These are phyloP conservation scores for Heterodera carotae DNA, from an alignment of 1,140 invertebrate genomes.

Conservation along the genomic window DNA sequence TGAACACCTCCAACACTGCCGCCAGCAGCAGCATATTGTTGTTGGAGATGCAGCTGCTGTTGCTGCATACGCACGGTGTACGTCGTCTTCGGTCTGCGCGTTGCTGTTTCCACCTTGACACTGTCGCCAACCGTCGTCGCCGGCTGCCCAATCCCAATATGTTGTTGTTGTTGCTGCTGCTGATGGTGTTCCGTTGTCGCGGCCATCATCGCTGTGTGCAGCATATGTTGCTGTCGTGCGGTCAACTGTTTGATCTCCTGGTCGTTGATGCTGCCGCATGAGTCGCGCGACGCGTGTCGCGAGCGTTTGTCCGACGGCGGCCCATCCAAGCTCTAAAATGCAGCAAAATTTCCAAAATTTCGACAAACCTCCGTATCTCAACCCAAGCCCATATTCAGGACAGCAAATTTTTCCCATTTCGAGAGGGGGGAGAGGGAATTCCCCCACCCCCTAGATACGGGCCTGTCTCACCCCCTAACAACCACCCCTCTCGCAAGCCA, in stretches of 20 bases:
- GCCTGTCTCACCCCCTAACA: too few species aligned
- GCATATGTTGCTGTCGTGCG: neutral
- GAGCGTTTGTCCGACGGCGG: constrained; percentile 36
- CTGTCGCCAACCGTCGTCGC: too few species aligned
- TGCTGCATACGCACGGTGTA: constrained; percentile 10
- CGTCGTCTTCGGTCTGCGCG: too few species aligned
- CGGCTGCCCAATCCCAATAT: too few species aligned
- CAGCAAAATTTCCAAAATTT: neutral
- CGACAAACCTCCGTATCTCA: too few species aligned
- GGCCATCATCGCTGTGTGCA: neutral
- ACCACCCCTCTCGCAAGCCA: too few species aligned
- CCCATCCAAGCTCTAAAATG: constrained; percentile 27
- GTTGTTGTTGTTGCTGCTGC: constrained; percentile 3
- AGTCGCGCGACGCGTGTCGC: constrained; percentile 36
- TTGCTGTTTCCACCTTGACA: too few species aligned
- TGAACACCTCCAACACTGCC: too few species aligned
- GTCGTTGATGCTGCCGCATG: constrained; percentile 35
- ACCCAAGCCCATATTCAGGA: too few species aligned
- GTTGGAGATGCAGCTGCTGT: neutral
- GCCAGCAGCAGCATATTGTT: neutral
- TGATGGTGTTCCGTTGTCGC: neutral
- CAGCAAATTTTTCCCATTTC: too few species aligned
- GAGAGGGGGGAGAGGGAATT: too few species aligned
- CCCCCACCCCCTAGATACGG: too few species aligned
- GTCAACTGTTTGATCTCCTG: constrained; percentile 29